Evolutionary conservation across 2,113 vertebrate genomes (phyloP).

Genomic region (Paracanthobrama guichenoti): DNA sequence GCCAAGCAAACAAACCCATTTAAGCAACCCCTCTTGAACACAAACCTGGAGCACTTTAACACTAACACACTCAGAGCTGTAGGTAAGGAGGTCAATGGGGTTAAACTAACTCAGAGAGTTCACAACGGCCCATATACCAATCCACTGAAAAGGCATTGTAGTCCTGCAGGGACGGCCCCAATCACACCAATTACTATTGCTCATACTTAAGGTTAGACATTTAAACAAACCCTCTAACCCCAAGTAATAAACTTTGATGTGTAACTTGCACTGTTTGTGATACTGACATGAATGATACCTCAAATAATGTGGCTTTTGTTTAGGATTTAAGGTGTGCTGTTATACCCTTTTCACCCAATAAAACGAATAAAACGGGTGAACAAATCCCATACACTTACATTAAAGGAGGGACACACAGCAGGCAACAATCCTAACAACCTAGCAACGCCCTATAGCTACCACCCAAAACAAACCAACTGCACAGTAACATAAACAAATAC

Average conservation of each 20-base stretch:
- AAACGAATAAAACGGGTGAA: neutral
- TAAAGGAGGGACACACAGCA: neutral
- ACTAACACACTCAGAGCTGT: constrained; percentile 52
- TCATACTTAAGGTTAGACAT: neutral
- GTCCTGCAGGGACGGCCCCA: neutral
- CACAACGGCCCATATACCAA: constrained; percentile 63
- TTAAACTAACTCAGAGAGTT: constrained; percentile 72
- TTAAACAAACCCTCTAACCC: neutral
- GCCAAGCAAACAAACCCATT: constrained; percentile 73
- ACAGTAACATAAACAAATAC: neutral
- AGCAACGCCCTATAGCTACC: neutral
- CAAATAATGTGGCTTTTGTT: neutral
- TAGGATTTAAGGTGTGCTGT: neutral
- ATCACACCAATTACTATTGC: neutral
- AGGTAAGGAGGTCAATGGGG: constrained; percentile 69
- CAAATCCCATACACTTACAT: neutral
- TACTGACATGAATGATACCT: too few relatives aligned
- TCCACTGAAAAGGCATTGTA: constrained; percentile 14
- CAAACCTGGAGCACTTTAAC: constrained; percentile 48
- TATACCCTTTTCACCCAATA: neutral
- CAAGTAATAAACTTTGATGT: neutral
- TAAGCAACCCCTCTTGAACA: constrained; percentile 51
- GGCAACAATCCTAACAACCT: neutral
- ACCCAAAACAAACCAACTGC: neutral
- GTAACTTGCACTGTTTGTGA: neutral